Evolutionary conservation across 1,140 invertebrate species (phyloP).

Genomic region (Sycophaga agraensis): DNA sequence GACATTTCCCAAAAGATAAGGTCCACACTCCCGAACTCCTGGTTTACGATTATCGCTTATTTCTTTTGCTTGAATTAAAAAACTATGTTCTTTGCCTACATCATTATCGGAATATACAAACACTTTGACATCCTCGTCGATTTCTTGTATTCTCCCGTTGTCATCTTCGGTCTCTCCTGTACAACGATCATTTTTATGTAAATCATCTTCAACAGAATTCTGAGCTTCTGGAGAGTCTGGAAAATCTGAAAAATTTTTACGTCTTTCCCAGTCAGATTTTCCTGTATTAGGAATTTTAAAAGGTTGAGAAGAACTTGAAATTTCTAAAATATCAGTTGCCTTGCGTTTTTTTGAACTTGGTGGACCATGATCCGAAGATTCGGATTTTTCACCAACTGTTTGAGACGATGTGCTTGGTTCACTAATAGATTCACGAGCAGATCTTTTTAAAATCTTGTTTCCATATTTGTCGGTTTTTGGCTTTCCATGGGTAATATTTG

Average conservation of each 20-base stretch:
- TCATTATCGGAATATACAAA: constrained; percentile 51
- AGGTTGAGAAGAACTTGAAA: constrained; percentile 32
- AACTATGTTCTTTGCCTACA: constrained; percentile 46
- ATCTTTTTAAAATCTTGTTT: neutral
- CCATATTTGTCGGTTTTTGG: constrained; percentile 19
- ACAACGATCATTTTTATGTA: constrained; percentile 28
- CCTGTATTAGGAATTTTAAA: constrained; percentile 44
- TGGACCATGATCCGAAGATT: neutral
- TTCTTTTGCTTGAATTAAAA: constrained; percentile 50
- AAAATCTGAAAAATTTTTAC: neutral
- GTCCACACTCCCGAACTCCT: constrained; percentile 49
- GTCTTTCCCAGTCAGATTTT: neutral
- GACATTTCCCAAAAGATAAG: constrained; percentile 52
- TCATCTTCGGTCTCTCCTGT: constrained; percentile 3
- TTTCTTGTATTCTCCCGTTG: constrained; percentile 21
- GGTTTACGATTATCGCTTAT: constrained; percentile 27
- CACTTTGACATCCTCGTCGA: constrained; percentile 45
- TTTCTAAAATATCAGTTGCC: constrained; percentile 37
- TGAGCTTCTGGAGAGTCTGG: no score
- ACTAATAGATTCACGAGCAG: no score
- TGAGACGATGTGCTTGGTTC: neutral
- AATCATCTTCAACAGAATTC: no score
- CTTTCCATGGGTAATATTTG: constrained; percentile 42
- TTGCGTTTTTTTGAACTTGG: constrained; percentile 46
- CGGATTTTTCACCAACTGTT: neutral